Evolutionary conservation across 1,140 invertebrate species (phyloP), one percentile per base, ranked within the genome.

Genomic region (Xylocopa sonorina): DNA sequence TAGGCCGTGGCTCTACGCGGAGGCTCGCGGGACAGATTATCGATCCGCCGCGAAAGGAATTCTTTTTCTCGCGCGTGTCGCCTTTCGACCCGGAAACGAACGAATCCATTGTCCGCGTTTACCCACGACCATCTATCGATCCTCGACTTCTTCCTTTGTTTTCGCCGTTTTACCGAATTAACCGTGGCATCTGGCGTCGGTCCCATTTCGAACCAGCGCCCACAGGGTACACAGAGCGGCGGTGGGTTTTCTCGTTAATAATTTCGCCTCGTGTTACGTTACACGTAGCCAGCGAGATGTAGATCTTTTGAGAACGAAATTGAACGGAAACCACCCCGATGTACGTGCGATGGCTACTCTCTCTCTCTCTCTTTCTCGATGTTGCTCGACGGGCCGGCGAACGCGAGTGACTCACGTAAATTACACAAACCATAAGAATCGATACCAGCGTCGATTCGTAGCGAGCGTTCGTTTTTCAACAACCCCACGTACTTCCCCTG

Each of bases 1-100:
- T 69, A 48, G 34, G 43, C 62, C 29, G 27, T n/a, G n/a, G n/a
- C n/a, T 6, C 60, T 38, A 38, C 41, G 58, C 43, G 34, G n/a
- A n/a, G n/a, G 53, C 46, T 75, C 53, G 75, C n/a, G n/a, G n/a
- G 46, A 71, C 66, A 50, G 67, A 60, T 79, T 84, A 83, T 84
- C 83, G 83, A 84, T 84, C 71, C 58, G 51, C 38, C 67, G 27
- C 57, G 82, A 76, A 79, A 84, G 63, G 63, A 84, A 83, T 62
- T 79, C 55, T 58, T 75, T 55, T 80, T 80, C 55, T 50, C 66
- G 82, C 60, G 66, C 55, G 69, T 62, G 66, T 83, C 60, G 60
- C 68, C 66, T 78, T 82, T 78, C 81, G 69, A 80, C 57, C 82
- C 71, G 75, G 62, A 77, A 82, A 66, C 75, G 41, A 72, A 50